Conservation (phyloP, 1,140 invertebrate genomes). For the Drosophila novamexicana region DNA sequence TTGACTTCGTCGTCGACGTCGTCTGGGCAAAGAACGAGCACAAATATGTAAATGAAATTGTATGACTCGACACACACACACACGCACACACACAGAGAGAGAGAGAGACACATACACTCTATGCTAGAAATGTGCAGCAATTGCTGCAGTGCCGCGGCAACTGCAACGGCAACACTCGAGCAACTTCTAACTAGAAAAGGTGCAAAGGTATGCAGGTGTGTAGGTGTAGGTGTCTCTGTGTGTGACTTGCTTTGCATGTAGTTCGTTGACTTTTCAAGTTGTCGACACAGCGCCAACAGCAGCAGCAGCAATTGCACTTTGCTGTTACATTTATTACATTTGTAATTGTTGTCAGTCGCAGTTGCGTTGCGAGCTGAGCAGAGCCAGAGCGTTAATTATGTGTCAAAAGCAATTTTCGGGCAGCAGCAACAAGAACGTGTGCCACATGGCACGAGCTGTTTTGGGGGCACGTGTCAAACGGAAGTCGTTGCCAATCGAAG, state of each 20-base stretch:
- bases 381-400: slow-evolving; percentile 66
- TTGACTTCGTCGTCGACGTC: slow-evolving; percentile 65
- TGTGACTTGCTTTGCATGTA: slow-evolving; percentile 64
- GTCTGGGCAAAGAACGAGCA: slow-evolving; percentile 67
- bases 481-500: slow-evolving; percentile 82
- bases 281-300: slow-evolving; percentile 26
- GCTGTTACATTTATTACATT: slow-evolving; percentile 79
- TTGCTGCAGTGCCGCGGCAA: slow-evolving; percentile 46
- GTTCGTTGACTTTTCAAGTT: slow-evolving; percentile 81
- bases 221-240: slow-evolving; percentile 25
- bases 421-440: slow-evolving; percentile 8
- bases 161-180: slow-evolving; percentile 50
- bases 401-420: slow-evolving; percentile 60
- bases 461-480: slow-evolving; percentile 66
- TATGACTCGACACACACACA: slow-evolving; percentile 60
- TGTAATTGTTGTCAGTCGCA: slow-evolving; percentile 80
- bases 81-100: slow-evolving; percentile 3
- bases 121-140: slow-evolving; percentile 51
- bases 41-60: slow-evolving; percentile 82
- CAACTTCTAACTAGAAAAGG: slow-evolving; percentile 69
- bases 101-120: slow-evolving; percentile 5
- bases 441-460: slow-evolving; percentile 29
- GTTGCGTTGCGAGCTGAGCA: slow-evolving; percentile 33
- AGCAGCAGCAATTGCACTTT: slow-evolving; percentile 64
- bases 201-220: slow-evolving; percentile 59